Evolutionary conservation across 2,113 vertebrate species (phyloP).

Genomic region (Hippocampus comes): DNA sequence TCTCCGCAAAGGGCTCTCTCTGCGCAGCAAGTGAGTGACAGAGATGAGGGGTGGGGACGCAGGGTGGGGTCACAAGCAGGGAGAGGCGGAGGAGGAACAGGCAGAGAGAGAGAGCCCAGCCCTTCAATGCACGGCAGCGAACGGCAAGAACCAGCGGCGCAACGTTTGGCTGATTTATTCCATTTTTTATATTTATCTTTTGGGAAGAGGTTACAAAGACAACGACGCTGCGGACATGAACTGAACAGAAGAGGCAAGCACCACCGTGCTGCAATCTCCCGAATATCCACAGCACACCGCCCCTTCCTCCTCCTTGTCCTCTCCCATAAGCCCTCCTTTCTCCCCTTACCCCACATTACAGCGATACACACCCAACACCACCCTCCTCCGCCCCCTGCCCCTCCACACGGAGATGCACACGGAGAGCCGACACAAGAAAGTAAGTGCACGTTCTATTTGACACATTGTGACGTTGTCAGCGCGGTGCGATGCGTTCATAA

Average conservation of each 20-base stretch:
- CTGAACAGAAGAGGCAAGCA: slow-evolving; percentile 55
- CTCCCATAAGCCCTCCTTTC: slow-evolving; percentile 26
- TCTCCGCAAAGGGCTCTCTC: slow-evolving; percentile 47
- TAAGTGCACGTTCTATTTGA: slow-evolving; percentile 64
- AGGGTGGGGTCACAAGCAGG: slow-evolving; percentile 81
- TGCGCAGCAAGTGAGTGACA: slow-evolving; percentile 70
- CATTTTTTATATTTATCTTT: slow-evolving; percentile 6
- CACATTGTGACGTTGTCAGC: slow-evolving; percentile 31
- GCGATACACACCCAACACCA: slow-evolving; percentile 59
- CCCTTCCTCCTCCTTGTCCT: slow-evolving; percentile 28
- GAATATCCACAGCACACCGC: slow-evolving; percentile 29
- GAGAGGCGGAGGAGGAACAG: slow-evolving; percentile 80
- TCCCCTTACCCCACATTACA: slow-evolving; percentile 50
- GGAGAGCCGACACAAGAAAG: slow-evolving; percentile 77
- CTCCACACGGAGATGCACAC: slow-evolving; percentile 76
- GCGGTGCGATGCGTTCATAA: slow-evolving; percentile 32
- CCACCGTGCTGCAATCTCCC: slow-evolving; percentile 39
- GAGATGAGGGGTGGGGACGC: slow-evolving; percentile 81
- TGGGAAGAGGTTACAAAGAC: slow-evolving; percentile 23
- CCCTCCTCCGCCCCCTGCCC: slow-evolving; percentile 68
- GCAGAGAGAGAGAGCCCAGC: slow-evolving; percentile 77
- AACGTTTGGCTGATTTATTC: slow-evolving; percentile 23
- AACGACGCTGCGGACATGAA: slow-evolving; percentile 74
- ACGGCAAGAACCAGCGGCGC: slow-evolving; percentile 57
- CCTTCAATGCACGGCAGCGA: slow-evolving; percentile 75